Evolutionary conservation across 1,140 invertebrate genomes (phyloP).

Genomic region (Neotoxoptera formosana): DNA sequence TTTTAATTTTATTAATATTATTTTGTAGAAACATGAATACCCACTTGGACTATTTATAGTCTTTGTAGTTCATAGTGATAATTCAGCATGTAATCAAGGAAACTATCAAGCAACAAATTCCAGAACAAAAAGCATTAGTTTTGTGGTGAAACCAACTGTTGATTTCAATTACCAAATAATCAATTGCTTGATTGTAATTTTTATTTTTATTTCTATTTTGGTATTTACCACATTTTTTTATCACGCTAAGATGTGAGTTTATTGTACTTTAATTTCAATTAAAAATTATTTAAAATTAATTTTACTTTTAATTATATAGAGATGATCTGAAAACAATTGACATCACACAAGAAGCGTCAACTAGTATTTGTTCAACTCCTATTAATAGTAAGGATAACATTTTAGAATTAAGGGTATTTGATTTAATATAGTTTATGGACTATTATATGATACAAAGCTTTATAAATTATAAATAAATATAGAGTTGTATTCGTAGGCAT

Average conservation of each 20-base stretch:
- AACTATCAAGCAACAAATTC: constrained; percentile 62
- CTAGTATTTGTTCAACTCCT: constrained; percentile 27
- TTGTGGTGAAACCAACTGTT: constrained; percentile 63
- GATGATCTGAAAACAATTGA: neutral
- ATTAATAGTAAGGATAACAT: constrained; percentile 19
- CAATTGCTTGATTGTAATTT: constrained; percentile 33
- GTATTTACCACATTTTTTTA: constrained; percentile 27
- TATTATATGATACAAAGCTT: neutral
- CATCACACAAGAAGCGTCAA: constrained; percentile 22
- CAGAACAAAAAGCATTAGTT: constrained; percentile 65
- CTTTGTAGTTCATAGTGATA: constrained; percentile 79
- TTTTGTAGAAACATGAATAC: constrained; percentile 72
- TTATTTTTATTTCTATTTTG: constrained; percentile 37
- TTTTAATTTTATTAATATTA: constrained; percentile 55
- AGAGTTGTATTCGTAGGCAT: neutral
- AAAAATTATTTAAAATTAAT: neutral
- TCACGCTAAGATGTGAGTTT: constrained; percentile 33
- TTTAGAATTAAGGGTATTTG: neutral
- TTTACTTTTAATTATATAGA: neutral
- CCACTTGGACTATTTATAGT: constrained; percentile 82
- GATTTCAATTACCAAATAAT: constrained; percentile 51
- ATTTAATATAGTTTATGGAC: neutral
- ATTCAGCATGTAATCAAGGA: constrained; percentile 71
- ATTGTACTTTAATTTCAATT: neutral
- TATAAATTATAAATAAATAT: neutral